Evolutionary conservation across 2,888 invertebrate species (phyloP), one percentile per base, ranked within the genome.

Genomic region (Campoplex nolae): DNA sequence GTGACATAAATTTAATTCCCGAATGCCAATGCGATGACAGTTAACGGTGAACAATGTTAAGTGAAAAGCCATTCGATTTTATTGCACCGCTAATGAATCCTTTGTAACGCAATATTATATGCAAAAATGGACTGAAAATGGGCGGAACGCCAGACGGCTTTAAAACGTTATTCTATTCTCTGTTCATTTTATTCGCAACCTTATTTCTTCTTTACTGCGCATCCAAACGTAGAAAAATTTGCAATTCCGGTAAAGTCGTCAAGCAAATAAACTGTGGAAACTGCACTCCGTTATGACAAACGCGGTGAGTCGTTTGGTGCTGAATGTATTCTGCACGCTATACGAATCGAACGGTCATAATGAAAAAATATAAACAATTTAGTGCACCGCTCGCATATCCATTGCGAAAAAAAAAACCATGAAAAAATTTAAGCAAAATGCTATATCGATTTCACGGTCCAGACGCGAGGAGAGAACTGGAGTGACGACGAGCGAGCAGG

Each of bases 91-190:
- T 28, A n/a, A 8, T n/a, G 48, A 32, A 45, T n/a, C 65, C 11
- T 71, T 71, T 48, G n/a, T 32, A 62, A 71, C 23, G 74, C 56
- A 42, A 62, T 82, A 82, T 74, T 82, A 54, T 32, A 23, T 23
- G 42, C 48, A 32, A 51, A 16, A 73, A 71, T 38, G 6, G 38
- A 35, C 73, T n/a, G 71, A 45, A 83, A 83, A 86, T 79, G 86
- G 86, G 86, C 83, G 86, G 86, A 83, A 86, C 83, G 79, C 83
- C 86, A 80, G 65, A 83, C 71, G 62, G 79, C 48, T 48, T 85
- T 54, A 67, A 65, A 76, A 32, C 74, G 58, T 67, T 82, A 77
- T 54, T 85, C 51, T 48, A 73, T 56, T 45, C 56, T 58, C 58
- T 38, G 62, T 70, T 70, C 23, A 23, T 23, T 23, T 23, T 23